A percentile compares a stretch with the other conserved stretches of the same genome.
Evolutionary conservation across 1,140 invertebrate genomes (phyloP).

Genomic region (Macrobrachium nipponense): DNA sequence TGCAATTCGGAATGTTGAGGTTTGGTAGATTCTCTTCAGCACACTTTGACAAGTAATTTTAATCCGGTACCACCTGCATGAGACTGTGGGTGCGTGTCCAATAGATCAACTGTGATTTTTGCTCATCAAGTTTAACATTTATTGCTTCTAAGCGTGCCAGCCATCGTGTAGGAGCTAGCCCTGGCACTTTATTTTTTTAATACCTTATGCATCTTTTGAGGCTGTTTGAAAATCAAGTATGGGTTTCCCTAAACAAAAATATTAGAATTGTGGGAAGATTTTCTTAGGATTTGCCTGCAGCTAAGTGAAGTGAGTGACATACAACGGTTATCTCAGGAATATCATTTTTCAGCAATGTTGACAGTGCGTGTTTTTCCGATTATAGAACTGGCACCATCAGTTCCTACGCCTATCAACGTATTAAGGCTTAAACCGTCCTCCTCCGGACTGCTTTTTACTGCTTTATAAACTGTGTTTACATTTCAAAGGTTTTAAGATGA

Average conservation of each 20-base stretch:
- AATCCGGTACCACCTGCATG: background rate
- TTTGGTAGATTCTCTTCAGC: background rate
- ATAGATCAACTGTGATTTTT: no score
- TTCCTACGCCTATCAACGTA: background rate
- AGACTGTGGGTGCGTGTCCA: background rate
- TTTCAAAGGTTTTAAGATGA: background rate
- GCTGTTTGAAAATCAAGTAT: constrained; percentile 50
- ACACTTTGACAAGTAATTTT: constrained; percentile 2
- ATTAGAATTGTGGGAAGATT: constrained; percentile 22
- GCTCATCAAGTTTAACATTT: background rate
- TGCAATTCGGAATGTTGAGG: background rate
- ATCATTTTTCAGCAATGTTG: constrained; percentile 14
- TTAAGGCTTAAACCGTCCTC: constrained; percentile 14
- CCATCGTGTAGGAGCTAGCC: constrained; percentile 3
- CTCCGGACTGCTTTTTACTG: background rate
- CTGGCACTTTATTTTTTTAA: constrained; percentile 18
- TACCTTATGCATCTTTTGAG: constrained; percentile 29
- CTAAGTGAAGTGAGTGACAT: constrained; percentile 11
- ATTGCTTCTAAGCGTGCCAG: background rate
- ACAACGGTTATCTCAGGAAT: constrained; percentile 11
- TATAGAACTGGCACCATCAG: constrained; percentile 12
- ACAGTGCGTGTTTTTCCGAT: background rate
- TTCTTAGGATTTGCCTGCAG: constrained; percentile 15
- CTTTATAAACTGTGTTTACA: background rate
- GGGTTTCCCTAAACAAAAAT: constrained; percentile 44